Base-by-base conservation (phyloP, 2,797 vertebrate genomes). In the Pseudomugil gertrudae region DNA sequence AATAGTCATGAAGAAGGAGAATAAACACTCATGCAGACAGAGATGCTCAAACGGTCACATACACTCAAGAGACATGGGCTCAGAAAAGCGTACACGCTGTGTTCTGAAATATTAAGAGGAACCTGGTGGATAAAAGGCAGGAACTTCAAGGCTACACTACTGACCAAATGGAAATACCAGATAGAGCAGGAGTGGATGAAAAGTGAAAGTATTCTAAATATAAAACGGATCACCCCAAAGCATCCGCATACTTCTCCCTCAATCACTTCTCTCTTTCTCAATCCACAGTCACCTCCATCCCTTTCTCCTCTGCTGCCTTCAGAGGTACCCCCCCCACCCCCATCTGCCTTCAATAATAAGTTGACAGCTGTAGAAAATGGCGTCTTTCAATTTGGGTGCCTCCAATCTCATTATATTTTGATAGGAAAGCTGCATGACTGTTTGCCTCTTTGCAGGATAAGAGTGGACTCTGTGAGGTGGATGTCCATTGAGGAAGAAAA, bases 291-390 rank as follows among this genome's bases (percentile, higher is more conserved):
- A 66, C 63, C 60, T 80, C 79, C 77, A 79, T 72, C 70, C 68
- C 69, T 55, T 74, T 69, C 74, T 75, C 76, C 71, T 64, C 68
- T 17, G 9, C 73, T 69, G 78, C 74, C 79, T 83, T 84, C 69
- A 80, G 74, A 85, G 83, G 78, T 77, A 64, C 87, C 85, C 43
- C 60, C 53, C 70, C 75, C 21, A 15, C 32, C 17, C 24, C 80
- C 78, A 66, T 58, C 81, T 2, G 2, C 47, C 43, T 21, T 87
- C 81, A 80, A 89, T 91, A 91, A 92, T 89, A 92, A 91, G 90
- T 91, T 93, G 91, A 93, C 91, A 92, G 93, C 92, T 92, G 92
- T 89, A 93, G 92, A 94, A 94, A 94, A 94, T 93, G 92, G 91
- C 89, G 89, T 90, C 90, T 92, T 92, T 94, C 91, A 84, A 90